phyloP scores from a whole-genome alignment of 1,140 invertebrate genomes.

The Drosophila kepulauana region DNA sequence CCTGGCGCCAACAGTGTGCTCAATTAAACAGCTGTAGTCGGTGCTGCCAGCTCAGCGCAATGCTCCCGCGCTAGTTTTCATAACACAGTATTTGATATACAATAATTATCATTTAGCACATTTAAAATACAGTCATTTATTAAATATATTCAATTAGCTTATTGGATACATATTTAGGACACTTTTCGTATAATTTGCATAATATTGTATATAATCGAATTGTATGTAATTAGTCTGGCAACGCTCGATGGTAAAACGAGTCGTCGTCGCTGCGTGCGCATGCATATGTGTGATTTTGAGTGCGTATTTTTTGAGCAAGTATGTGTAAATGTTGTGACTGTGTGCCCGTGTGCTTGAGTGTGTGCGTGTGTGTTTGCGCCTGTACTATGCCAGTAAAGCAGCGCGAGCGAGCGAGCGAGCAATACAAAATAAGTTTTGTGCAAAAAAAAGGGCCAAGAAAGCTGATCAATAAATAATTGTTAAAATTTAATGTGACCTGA shows the following conservation, averaged over 20 bases:
- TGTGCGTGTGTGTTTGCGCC: slow-evolving; percentile 48
- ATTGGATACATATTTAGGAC: no score
- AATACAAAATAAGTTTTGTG: slow-evolving; percentile 60
- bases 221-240: slow-evolving; percentile 25
- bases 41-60: slow-evolving; percentile 30
- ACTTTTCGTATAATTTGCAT: not conserved
- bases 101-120: not conserved
- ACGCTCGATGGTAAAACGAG: slow-evolving; percentile 30
- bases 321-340: not conserved
- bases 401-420: slow-evolving; percentile 60
- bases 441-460: slow-evolving; percentile 49
- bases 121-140: not conserved
- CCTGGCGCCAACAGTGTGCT: slow-evolving; percentile 38
- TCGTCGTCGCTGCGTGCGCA: slow-evolving; percentile 47
- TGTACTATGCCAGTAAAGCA: slow-evolving; percentile 40
- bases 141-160: not conserved
- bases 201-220: not conserved
- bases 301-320: slow-evolving; percentile 24
- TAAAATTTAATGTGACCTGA: slow-evolving; percentile 43
- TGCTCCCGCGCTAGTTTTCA: slow-evolving; percentile 33
- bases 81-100: not conserved
- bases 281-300: slow-evolving; percentile 31
- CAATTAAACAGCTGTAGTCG: slow-evolving; percentile 28
- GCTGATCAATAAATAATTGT: slow-evolving; percentile 51
- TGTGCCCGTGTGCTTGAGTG: slow-evolving; percentile 2